phyloP scores from a whole-genome alignment of 2,797 vertebrate species.

The Neomorphus geoffroyi region DNA sequence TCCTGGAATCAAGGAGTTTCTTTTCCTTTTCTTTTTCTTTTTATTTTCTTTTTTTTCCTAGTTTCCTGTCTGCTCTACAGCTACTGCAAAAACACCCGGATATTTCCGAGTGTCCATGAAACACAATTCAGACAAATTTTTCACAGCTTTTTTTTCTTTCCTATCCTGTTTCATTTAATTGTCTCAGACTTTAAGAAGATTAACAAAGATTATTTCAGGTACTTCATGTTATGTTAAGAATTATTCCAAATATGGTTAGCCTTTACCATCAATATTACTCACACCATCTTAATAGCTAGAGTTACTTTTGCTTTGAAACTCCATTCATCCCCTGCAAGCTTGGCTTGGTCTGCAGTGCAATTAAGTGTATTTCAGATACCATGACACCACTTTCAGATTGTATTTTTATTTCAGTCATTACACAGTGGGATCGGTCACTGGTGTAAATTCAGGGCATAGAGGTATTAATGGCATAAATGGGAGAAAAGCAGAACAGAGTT shows the following conservation, averaged over 20 bases:
- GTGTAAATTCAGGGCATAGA: background rate
- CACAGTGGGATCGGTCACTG: background rate
- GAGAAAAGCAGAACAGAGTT: background rate
- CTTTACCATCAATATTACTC: background rate
- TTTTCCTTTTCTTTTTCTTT: background rate
- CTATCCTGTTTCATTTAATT: background rate
- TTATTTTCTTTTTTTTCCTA: accelerated
- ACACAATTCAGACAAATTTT: background rate
- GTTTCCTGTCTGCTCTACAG: background rate
- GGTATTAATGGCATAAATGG: background rate
- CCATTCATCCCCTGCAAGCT: background rate
- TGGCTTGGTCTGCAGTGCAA: background rate
- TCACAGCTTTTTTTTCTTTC: background rate
- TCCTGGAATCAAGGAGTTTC: background rate
- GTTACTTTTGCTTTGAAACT: background rate
- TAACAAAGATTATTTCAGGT: background rate
- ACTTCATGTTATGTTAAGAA: background rate
- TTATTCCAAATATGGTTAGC: background rate
- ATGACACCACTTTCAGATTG: background rate
- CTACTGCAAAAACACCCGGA: background rate
- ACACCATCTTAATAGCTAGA: background rate
- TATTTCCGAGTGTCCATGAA: background rate
- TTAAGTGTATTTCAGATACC: background rate
- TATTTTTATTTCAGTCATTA: background rate
- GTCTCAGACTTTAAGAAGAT: background rate